Base-by-base conservation (phyloP, 1,140 invertebrate genomes). In the Babylonia areolata region DNA sequence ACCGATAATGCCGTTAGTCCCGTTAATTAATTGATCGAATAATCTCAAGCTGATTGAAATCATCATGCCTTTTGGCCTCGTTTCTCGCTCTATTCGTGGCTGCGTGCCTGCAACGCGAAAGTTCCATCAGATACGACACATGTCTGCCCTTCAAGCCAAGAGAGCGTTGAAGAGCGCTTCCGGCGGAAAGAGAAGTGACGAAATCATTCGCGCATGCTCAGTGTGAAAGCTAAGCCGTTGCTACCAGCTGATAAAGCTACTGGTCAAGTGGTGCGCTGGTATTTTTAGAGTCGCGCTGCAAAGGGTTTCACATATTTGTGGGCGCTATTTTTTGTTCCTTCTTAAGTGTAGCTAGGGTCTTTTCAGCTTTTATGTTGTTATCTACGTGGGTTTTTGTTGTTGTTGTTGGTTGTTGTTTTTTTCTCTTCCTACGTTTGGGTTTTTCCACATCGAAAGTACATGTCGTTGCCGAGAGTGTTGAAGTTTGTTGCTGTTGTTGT, bases 181-280 rank as follows among this genome's bases (percentile, higher is more conserved):
- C 58, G 58, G 58, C 58, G 58, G 58, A 64, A 64, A 64, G 28
- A n/a, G 58, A 64, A 64, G 6, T 64, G 58, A 64, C 58, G 58
- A 64, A 64, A 64, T 64, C 58, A 64, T 64, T 64, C 58, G 58
- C 58, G 28, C 58, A 64, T 64, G 58, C 58, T 64, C 58, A 64
- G 58, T 64, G 58, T 64, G 58, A 64, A 64, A 64, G 58, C 58
- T 64, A 64, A 64, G 58, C 58, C 28, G 17, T 64, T 64, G 9
- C 9, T 51, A 23, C 58, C 28, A 64, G 58, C 58, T 64, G 58
- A 64, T 64, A 64, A 64, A 5, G 23, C 12, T n/a, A 23, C 12
- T 23, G 28, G 58, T 64, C 58, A 64, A 64, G 58, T 5, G 23
- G 58, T 6, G 58, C 23, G n/a, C n/a, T n/a, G n/a, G 58, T 64